Evolutionary conservation across 2,797 vertebrate species (phyloP), one percentile per base, ranked within the genome.

Genomic region (Catostomus latipinnis): DNA sequence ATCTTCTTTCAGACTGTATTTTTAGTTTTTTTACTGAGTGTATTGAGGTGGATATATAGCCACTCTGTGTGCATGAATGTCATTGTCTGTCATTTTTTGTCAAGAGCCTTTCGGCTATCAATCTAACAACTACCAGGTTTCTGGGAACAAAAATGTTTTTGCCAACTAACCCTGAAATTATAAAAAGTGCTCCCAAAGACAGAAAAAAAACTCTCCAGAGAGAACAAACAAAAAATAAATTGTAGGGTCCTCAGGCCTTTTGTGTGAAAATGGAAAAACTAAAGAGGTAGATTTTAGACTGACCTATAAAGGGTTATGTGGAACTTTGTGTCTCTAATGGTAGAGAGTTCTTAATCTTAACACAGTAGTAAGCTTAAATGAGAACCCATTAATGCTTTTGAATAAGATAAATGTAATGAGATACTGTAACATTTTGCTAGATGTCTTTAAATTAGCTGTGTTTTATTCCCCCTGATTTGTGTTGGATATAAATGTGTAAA

Each of bases 111-210:
- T 61, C 52, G 66, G 75, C 56, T 61, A 53, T 69, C 57, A 77
- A 68, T 77, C 61, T 73, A 22, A 73, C 34, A 18, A 69, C 52
- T 48, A 52, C 62, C 54, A 60, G 54, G 12, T 77, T 12, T 68
- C 43, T 12, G 5, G 6, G 18, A 77, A 69, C 62, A 66, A 66
- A 65, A 48, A 48, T 3, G 4, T 75, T 75, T 74, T 52, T 56
- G 50, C 43, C 50, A 61, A 66, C n/a, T 75, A 56, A 75, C 73
- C 62, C 14, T 75, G 61, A 75, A 75, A 65, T 75, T 18, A 46
- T 54, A 45, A 65, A 63, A 74, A 65, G 49, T 5, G 58, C 46
- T 54, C 7, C 73, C 10, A 62, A 71, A 57, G 34, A 71, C 6
- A 63, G 57, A 61, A 43, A 22, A 22, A 52, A 62, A 1, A 8